Evolutionary conservation across 2,113 vertebrate genomes (phyloP).

Genomic region (Seriola dumerili): DNA sequence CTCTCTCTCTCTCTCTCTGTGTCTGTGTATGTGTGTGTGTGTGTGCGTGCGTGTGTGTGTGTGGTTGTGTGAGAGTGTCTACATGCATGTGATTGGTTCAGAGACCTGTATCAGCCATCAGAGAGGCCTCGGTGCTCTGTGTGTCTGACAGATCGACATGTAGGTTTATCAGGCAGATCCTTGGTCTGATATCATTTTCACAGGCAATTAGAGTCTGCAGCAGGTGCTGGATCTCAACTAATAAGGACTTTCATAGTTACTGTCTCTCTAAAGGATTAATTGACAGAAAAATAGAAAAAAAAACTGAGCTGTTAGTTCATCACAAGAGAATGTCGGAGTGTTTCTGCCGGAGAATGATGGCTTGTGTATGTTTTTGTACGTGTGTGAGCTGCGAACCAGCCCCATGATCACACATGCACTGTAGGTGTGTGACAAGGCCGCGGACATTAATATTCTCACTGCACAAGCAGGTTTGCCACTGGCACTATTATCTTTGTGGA

Average conservation of each 20-base stretch:
- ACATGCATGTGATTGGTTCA: conserved; percentile 57
- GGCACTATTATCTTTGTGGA: conserved; percentile 79
- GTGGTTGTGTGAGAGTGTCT: not conserved
- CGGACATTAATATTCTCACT: conserved; percentile 78
- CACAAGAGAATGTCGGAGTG: conserved; percentile 14
- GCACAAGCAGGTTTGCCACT: conserved; percentile 73
- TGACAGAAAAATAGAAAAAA: conserved; percentile 61
- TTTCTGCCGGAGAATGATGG: conserved; percentile 30
- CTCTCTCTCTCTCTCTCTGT: not conserved
- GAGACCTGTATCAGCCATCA: conserved; percentile 46
- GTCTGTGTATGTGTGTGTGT: not conserved
- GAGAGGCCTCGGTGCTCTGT: conserved; percentile 47
- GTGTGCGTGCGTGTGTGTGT: conserved; percentile 6
- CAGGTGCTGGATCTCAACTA: conserved; percentile 70
- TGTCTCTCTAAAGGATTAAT: conserved; percentile 67
- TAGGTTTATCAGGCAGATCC: conserved; percentile 79
- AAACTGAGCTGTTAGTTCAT: conserved; percentile 36
- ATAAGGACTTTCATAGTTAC: conserved; percentile 69
- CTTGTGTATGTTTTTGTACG: conserved; percentile 15
- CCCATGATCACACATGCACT: conserved; percentile 15
- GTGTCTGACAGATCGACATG: conserved; percentile 72
- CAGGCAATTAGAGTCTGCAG: conserved; percentile 76
- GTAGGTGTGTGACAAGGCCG: conserved; percentile 55
- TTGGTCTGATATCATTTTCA: conserved; percentile 77
- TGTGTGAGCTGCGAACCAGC: conserved; percentile 10